Base-by-base conservation (phyloP, 1,140 invertebrate species). In the Batillaria attramentaria region DNA sequence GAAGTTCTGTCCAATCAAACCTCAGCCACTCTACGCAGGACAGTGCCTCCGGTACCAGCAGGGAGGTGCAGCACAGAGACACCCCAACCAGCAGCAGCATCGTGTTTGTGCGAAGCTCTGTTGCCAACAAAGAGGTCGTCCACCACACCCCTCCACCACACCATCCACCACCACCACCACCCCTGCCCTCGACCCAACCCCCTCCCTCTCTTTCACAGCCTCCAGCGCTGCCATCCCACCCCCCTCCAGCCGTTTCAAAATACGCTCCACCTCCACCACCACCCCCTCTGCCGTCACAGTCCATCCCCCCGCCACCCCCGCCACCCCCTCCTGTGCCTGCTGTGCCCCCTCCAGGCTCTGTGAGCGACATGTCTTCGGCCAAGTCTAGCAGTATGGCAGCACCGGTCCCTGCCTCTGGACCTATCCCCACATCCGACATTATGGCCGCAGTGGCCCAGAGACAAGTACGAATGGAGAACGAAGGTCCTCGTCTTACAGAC, bases 361-460 rank as follows among this genome's bases (percentile, higher is more conserved):
- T 42, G n/a, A 6, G 42, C 54, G 28, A 69, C 35, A 75, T 28
- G 57, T 75, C 73, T 31, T 16, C 31, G 41, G 77, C 70, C 60
- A 72, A 77, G 35, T 65, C 68, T 39, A 78, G 78, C 10, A 78
- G 57, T 57, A 5, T 31, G 28, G 62, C 46, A 65, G 33, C 70
- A 31, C 68, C 84, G 20, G 70, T 60, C 66, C 69, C 43, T 18
- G 72, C 80, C 3, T 74, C 69, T 28, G 35, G 65, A 41, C 72
- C 41, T n/a, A 35, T 42, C 28, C 10, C 41, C 41, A 10, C 20
- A 16, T 8, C 41, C 24, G 39, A 28, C 68, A 6, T 33, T 35
- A 70, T 87, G 73, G 85, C 84, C 50, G 88, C 87, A 54, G 87
- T 87, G 24, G 77, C 76, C 18, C 80, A 85, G 72, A 66, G 88